Evolutionary conservation across 1,140 invertebrate genomes (phyloP), one percentile per base, ranked within the genome.

Genomic region (Drosophila prosaltans): DNA sequence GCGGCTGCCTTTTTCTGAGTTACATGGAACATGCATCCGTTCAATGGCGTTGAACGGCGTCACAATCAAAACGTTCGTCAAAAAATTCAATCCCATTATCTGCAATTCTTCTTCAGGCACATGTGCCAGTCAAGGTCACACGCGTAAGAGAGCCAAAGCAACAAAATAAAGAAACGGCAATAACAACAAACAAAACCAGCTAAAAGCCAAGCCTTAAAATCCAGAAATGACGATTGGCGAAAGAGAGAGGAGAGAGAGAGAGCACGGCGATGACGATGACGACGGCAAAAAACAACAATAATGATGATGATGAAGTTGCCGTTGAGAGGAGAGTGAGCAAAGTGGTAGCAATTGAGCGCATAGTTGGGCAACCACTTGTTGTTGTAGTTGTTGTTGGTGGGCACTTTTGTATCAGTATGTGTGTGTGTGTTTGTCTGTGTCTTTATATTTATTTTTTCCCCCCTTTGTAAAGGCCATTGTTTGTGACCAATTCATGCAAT

Each of bases 281-380:
- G 32, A 39, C 3, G 57, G 7, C 57, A 59, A 16, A 16, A 16
- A 16, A 58, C 30, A 36, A 32, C 32, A 5, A 21, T 21, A 1
- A 21, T 48, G 16, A 48, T 48, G 45, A 48, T 58, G 7, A 32
- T 36, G 55, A 10, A 9, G 55, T 30, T 58, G 3, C 45, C 45
- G 45, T 40, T 26, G 30, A 48, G 24, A 21, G 51, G 16, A 45
- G 48, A 21, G 21, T 59, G 39, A 16, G 48, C 7, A 58, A 45
- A 36, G 72, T 68, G 36, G 73, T 65, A 66, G 74, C 72, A 73
- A 78, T 74, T 74, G 74, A 78, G 67, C 69, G 65, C 79, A 68
- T 76, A 88, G 82, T 86, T 86, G 76, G 76, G 79, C 83, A 86
- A 86, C 83, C 83, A 86, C 83, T 86, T 86, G 83, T 82, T 86